Evolutionary conservation across 64 coral and sea anemone species (phyloP).

Genomic region (Hydrozoanthus tunicans): DNA sequence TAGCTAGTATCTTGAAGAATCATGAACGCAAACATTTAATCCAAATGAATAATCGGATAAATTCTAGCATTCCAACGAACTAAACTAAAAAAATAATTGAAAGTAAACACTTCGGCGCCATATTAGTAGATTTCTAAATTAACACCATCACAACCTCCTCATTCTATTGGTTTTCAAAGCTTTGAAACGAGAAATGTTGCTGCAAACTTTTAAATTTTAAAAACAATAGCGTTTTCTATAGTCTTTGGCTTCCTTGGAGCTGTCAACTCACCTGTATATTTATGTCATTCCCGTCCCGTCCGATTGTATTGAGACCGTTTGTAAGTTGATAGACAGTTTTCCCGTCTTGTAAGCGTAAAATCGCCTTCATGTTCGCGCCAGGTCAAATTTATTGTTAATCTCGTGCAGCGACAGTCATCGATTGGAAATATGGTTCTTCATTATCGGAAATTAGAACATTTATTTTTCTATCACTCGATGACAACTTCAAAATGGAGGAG

Average conservation of each 20-base stretch:
- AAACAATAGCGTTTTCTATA: too few species aligned
- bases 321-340: constrained; percentile 38
- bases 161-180: too few species aligned
- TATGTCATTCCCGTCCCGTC: constrained; percentile 40
- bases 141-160: too few species aligned
- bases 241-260: neutral
- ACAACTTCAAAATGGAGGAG: constrained; percentile 27
- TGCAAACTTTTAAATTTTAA: too few species aligned
- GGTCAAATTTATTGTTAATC: neutral
- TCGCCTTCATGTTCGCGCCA: constrained; percentile 28
- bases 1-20: too few species aligned
- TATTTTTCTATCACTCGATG: neutral
- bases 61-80: too few species aligned
- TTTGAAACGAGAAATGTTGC: too few species aligned
- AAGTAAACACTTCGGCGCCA: too few species aligned
- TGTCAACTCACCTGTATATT: constrained; percentile 18
- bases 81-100: too few species aligned
- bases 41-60: too few species aligned
- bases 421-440: constrained; percentile 5
- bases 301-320: constrained; percentile 36
- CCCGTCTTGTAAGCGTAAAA: constrained; percentile 21
- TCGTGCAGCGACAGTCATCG: neutral
- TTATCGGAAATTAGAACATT: constrained; percentile 5
- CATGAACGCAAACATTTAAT: too few species aligned
- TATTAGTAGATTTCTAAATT: too few species aligned